These are phyloP conservation scores for Spodoptera exigua DNA, from an alignment of 2,888 invertebrate species.

Conservation along the genomic window DNA sequence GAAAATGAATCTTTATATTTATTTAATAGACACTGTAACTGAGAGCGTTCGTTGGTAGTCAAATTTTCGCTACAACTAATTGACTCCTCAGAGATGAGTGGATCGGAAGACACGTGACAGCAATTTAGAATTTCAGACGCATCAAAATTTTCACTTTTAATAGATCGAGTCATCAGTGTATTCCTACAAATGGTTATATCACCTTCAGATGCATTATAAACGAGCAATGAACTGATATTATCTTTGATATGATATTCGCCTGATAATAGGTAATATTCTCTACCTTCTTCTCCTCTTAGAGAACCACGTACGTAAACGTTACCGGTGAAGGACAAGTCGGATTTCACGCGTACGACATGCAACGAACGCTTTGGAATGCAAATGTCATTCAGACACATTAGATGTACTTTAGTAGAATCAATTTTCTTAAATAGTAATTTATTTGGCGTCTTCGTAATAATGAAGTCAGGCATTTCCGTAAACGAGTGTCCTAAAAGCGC, in stretches of 20 bases:
- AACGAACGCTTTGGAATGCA: not conserved
- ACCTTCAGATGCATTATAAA: not conserved
- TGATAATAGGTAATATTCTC: constrained; percentile 5
- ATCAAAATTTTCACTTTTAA: not conserved
- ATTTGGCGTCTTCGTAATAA: constrained; percentile 9
- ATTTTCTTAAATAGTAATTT: not conserved
- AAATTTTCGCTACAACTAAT: not conserved
- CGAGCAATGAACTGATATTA: not conserved
- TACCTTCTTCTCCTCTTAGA: not conserved
- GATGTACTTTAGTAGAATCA: not conserved
- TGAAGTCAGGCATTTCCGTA: constrained; percentile 4
- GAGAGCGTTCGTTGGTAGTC: not conserved
- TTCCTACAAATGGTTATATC: not conserved
- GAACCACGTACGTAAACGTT: constrained; percentile 4
- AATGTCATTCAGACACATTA: not conserved
- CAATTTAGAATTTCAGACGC: not conserved
- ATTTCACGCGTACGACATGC: not conserved
- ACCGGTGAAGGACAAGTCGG: not conserved
- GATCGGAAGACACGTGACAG: not conserved
- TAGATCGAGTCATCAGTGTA: not conserved
- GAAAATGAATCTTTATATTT: constrained; percentile 8
- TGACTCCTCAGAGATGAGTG: not conserved
- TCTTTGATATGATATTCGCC: constrained; percentile 1
- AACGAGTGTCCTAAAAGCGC: constrained; percentile 13
- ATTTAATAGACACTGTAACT: not conserved